phyloP scores from a whole-genome alignment of 2,888 invertebrate species.

The Lepidocyrtoides sp. region DNA sequence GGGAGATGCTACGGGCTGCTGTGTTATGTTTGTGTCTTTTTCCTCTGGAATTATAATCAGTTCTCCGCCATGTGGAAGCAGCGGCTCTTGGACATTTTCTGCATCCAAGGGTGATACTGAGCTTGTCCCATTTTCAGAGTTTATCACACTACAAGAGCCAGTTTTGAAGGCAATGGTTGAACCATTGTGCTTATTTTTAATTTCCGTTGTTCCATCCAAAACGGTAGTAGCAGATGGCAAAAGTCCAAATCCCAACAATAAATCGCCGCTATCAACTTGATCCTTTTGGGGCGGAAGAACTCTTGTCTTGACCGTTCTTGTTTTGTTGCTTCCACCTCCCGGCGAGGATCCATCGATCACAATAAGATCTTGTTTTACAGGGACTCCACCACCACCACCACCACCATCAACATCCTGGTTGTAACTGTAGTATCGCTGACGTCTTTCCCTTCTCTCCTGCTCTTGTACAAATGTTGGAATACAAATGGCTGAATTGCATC shows the following conservation, averaged over 20 bases:
- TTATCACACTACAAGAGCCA: slow-evolving; percentile 16
- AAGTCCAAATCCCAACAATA: slow-evolving; percentile 29
- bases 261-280: slow-evolving; percentile 43
- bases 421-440: slow-evolving; percentile 73
- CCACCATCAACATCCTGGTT: slow-evolving; percentile 58
- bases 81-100: slow-evolving; percentile 20
- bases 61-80: neutral
- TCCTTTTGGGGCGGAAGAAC: slow-evolving; percentile 38
- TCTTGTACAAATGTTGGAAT: slow-evolving; percentile 93
- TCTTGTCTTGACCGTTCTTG: slow-evolving; percentile 41
- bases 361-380: slow-evolving; percentile 49
- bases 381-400: slow-evolving; percentile 36
- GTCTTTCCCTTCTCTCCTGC: slow-evolving; percentile 79
- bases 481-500: slow-evolving; percentile 93
- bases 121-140: slow-evolving; percentile 40
- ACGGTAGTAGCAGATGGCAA: neutral
- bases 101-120: neutral
- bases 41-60: slow-evolving; percentile 73
- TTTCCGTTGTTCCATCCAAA: slow-evolving; percentile 22
- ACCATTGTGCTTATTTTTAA: neutral
- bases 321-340: slow-evolving; percentile 52
- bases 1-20: neutral
- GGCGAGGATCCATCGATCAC: slow-evolving; percentile 58
- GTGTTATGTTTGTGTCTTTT: slow-evolving; percentile 56
- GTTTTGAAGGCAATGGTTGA: neutral